Evolutionary conservation across 2,888 invertebrate species (phyloP).

Genomic region (Agelastica alni): DNA sequence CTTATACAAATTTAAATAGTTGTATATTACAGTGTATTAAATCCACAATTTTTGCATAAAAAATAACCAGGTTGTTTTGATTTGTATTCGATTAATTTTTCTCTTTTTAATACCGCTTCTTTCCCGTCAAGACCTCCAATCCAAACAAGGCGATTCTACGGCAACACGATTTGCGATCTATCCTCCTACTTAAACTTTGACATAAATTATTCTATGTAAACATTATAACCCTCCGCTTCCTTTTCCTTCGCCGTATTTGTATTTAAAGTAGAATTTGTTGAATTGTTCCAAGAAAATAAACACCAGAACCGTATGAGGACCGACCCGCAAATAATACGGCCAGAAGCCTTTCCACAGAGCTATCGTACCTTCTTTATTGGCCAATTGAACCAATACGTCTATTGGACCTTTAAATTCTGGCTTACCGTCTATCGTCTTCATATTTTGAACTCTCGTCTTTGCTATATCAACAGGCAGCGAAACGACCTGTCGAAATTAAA

Average conservation of each 20-base stretch:
- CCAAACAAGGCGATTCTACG: no score
- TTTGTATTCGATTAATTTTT: no score
- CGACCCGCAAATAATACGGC: slow-evolving; percentile 94
- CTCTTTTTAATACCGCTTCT: no score
- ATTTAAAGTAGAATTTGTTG: slow-evolving; percentile 72
- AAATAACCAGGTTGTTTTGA: no score
- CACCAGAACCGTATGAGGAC: slow-evolving; percentile 97
- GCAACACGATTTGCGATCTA: no score
- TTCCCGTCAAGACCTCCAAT: no score
- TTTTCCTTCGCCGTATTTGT: neutral
- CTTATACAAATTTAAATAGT: no score
- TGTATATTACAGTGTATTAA: no score
- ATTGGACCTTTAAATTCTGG: slow-evolving; percentile 84
- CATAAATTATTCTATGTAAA: no score
- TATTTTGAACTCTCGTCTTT: slow-evolving; percentile 96
- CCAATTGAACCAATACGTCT: slow-evolving; percentile 78
- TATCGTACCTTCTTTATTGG: slow-evolving; percentile 87
- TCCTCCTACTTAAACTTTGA: no score
- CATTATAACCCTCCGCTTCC: neutral
- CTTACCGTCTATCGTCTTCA: slow-evolving; percentile 83
- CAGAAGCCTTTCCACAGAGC: slow-evolving; percentile 98
- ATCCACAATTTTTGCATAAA: no score
- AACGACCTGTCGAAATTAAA: slow-evolving; percentile 62
- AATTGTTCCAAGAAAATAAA: slow-evolving; percentile 97
- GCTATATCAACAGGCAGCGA: slow-evolving; percentile 99